Base-by-base conservation (phyloP, 2,113 vertebrate species). In the Ibidorhyncha struthersii region DNA sequence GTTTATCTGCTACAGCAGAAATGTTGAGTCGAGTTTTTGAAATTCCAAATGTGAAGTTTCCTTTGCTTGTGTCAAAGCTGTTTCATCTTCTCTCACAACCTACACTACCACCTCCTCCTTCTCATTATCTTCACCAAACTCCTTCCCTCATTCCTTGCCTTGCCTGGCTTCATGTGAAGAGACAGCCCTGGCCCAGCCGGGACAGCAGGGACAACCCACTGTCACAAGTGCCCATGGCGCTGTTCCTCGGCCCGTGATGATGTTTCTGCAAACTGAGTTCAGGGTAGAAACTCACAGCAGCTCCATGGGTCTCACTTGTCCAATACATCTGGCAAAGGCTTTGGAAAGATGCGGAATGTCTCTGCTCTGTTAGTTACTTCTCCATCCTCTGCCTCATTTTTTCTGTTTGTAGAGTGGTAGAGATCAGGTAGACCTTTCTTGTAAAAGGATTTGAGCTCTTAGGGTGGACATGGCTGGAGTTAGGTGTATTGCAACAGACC, bases 1-100 rank as follows among this genome's bases (percentile, higher is more conserved):
- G 96, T 93, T 97, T 98, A 98, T 98, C 98, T 97, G 58, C 93
- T 62, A 65, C 12, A 1, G 93, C 77, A 98, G 97, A 98, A 98
- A 98, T 80, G 89, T 97, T 97, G 96, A 98, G 94, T 98, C 63
- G 29, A 94, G 87, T 93, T 97, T 85, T 95, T 96, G 50, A 94
- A 97, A 98, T 98, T 98, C 97, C 98, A 97, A 85, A 98, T 10
- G 30, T 93, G 94, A 91, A 91, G 85, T 97, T 98, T 97, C 97
- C 90, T 96, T 94, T 92, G 84, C 94, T 97, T 23, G 8, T 83
- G 91, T 93, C 53, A 50, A 96, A 93, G 71, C 47, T 93, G 79
- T 92, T 88, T 97, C 80, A n/a, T 62, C 67, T 94, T 70, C 82
- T 96, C 96, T 97, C 96, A 95, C 95, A 97, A 85, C 97, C 96